Conservation (phyloP, 2,888 invertebrate genomes). For the Drosophila eohydei region DNA sequence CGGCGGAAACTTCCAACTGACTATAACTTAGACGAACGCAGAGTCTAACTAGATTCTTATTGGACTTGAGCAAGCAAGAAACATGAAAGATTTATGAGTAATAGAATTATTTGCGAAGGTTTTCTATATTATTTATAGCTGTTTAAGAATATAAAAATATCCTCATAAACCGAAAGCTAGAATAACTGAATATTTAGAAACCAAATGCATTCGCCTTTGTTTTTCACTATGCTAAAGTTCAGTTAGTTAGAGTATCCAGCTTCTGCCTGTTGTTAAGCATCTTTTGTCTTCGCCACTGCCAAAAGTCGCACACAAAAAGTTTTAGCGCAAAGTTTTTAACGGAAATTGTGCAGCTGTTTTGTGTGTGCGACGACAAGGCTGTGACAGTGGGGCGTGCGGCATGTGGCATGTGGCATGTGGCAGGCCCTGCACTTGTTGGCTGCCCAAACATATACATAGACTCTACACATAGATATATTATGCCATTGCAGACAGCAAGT, state of each 20-base stretch:
- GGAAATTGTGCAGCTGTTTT: constrained; percentile 80
- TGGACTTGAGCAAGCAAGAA: constrained; percentile 4
- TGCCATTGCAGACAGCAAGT: constrained; percentile 29
- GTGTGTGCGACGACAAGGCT: constrained; percentile 57
- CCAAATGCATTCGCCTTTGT: background rate
- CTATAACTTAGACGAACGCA: constrained; percentile 22
- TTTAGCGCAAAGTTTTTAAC: constrained; percentile 66
- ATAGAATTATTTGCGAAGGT: too few relatives aligned
- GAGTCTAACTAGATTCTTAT: constrained; percentile 28
- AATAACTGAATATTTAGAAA: background rate
- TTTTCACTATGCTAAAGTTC: background rate
- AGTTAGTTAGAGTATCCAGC: constrained; percentile 33
- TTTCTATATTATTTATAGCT: too few relatives aligned
- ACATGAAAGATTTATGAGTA: too few relatives aligned
- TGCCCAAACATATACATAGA: constrained; percentile 14
- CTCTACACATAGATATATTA: constrained; percentile 26
- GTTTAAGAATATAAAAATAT: too few relatives aligned
- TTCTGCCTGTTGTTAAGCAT: constrained; percentile 17
- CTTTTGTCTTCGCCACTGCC: constrained; percentile 37
- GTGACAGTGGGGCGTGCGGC: background rate
- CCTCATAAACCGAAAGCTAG: background rate
- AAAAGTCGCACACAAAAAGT: constrained; percentile 75
- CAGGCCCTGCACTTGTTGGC: constrained; percentile 52
- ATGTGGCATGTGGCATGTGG: background rate
- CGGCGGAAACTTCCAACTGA: constrained; percentile 66